phyloP scores from a whole-genome alignment of 2,888 invertebrate genomes.

The Drosophila neutralis region DNA sequence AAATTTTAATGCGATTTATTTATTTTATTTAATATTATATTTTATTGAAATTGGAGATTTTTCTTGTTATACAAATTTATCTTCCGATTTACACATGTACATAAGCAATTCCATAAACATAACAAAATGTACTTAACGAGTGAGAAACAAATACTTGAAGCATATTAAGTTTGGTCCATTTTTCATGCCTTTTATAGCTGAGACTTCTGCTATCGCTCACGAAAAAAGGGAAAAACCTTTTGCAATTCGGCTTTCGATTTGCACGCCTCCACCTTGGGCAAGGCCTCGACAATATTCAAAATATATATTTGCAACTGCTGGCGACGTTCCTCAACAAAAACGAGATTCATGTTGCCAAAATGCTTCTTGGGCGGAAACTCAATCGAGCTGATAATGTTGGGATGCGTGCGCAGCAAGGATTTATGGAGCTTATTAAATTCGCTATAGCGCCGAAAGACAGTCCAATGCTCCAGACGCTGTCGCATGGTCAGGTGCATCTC shows the following conservation, averaged over 20 bases:
- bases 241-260: conserved; percentile 92
- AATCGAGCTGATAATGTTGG: conserved; percentile 92
- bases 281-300: conserved; percentile 91
- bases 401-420: conserved; percentile 91
- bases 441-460: conserved; percentile 96
- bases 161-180: conserved; percentile 44
- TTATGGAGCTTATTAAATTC: conserved; percentile 95
- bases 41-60: conserved; percentile 27
- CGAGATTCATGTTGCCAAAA: conserved; percentile 94
- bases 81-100: conserved; percentile 46
- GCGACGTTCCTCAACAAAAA: conserved; percentile 94
- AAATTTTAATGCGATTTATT: conserved; percentile 4
- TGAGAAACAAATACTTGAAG: conserved; percentile 51
- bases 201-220: conserved; percentile 86
- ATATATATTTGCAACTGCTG: conserved; percentile 94
- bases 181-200: not conserved
- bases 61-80: conserved; percentile 11
- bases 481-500: conserved; percentile 84
- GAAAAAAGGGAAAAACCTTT: conserved; percentile 93
- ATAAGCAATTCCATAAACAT: conserved; percentile 38
- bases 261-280: conserved; percentile 91
- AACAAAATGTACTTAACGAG: conserved; percentile 38
- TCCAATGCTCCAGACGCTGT: conserved; percentile 93
- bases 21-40: conserved; percentile 52
- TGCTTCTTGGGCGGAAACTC: conserved; percentile 98